Base-by-base conservation (phyloP, 2,113 vertebrate species). In the Stigmatopora argus region DNA sequence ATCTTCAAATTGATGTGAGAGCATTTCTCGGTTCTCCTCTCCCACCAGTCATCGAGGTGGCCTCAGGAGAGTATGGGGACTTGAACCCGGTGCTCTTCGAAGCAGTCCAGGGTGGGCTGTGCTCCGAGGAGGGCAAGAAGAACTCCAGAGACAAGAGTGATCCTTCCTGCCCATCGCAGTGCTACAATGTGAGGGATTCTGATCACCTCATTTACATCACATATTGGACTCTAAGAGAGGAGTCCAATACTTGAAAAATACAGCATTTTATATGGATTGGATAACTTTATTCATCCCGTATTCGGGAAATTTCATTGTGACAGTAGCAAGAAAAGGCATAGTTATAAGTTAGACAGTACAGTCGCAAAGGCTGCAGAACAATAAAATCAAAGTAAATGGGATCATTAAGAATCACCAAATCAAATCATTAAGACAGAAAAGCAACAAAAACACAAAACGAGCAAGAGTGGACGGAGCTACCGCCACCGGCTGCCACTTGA, bases 61-160 rank as follows among this genome's bases (percentile, higher is more conserved):
- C 96, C 2, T 98, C 96, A 3, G 96, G 97, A 19, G 96, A 98
- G 72, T 98, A 99, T 0, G 97, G 97, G 13, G 97, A 99, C 86
- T 91, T 99, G 83, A 99, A 98, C 76, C 93, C 94, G 0, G 87
- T 97, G 77, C 92, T 99, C 77, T 98, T 98, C 78, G 92, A 94
- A 0, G 96, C 96, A 0, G 96, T 99, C 47, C 95, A 99, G 89
- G 94, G 94, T 0, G 96, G 96, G 8, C 87, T 99, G 62, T 98
- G 95, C 64, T 89, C 93, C 65, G 93, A 94, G 79, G 92, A 90
- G 0, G 86, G 93, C 76, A 96, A 96, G 89, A 98, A 96, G 78
- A 92, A 92, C 88, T 91, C 93, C 23, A 92, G 86, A 0, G 90
- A 94, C 83, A 95, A 94, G 78, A 87, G 78, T 0, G 94, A 94